Base-by-base conservation (phyloP, 2,797 vertebrate species). In the Phalanger gymnotis region DNA sequence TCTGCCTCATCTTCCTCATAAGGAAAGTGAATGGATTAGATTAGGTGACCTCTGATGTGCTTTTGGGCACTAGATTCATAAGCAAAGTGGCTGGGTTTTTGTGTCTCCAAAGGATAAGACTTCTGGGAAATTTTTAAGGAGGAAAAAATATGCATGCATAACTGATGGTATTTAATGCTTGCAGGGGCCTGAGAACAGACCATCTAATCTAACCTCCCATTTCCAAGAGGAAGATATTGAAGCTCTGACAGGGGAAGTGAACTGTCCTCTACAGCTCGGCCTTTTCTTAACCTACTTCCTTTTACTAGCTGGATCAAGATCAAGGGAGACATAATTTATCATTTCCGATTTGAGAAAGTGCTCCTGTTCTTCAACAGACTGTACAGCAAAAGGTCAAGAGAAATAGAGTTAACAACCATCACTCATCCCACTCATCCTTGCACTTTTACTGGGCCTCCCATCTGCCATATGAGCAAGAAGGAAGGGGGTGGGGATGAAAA, bases 321-420 rank as follows among this genome's bases (percentile, higher is more conserved):
- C 90, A 53, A 90, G 52, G 52, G 90, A 90, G 90, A 90, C 14
- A 7, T 9, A 92, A 58, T 55, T 54, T 10, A 73, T 93, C 61
- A 56, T 12, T 58, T 96, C 91, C 57, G 92, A 90, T 89, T 57
- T 73, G 53, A 96, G 93, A 73, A 96, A 30, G 87, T 53, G 95
- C 92, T 93, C 61, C 53, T 19, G 47, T 55, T 89, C 94, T 56
- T 96, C 81, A 93, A 92, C 73, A 97, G 94, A 93, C n/a, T 91
- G 90, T 53, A 31, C 52, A 0, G 2, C 54, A 66, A 93, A 91
- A 57, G 53, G 90, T 34, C 22, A 58, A n/a, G 10, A 51, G 31
- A 90, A 90, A 90, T 73, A 91, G 52, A 61, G n/a, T 55, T 90
- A 66, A 4, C 91, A 28, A 27, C 89, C 66, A 90, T 95, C 91